Conservation (phyloP, 1,140 invertebrate species). For the Drosophila bocqueti region DNA sequence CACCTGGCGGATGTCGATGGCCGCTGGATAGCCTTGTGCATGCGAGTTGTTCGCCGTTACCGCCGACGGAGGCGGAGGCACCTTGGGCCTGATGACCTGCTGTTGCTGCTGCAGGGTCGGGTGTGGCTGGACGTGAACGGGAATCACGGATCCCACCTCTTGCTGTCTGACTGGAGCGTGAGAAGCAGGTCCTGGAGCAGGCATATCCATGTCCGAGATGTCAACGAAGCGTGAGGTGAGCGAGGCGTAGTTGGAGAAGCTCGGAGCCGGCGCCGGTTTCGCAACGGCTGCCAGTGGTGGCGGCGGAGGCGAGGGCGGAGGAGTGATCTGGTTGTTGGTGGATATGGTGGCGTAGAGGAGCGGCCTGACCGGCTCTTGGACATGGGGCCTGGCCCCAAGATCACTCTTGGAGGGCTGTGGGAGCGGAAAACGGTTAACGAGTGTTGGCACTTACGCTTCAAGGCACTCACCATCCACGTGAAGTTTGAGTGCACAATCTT, state of each 20-base stretch:
- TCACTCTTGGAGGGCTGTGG: conserved; percentile 56
- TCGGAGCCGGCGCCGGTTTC: background rate
- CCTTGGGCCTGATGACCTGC: conserved; percentile 29
- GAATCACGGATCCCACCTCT: conserved; percentile 47
- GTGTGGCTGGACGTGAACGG: conserved; percentile 47
- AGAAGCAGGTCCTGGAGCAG: background rate
- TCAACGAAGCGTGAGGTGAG: conserved; percentile 66
- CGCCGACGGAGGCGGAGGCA: conserved; percentile 70
- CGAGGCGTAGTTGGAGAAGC: conserved; percentile 57
- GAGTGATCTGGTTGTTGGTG: conserved; percentile 60
- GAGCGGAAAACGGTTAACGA: background rate
- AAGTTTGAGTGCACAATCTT: conserved; percentile 78
- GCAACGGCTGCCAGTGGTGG: conserved; percentile 7
- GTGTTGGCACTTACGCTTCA: too few relatives aligned
- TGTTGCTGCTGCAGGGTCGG: conserved; percentile 3
- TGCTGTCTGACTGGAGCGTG: conserved; percentile 5
- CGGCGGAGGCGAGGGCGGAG: conserved; percentile 60
- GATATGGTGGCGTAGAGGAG: conserved; percentile 76
- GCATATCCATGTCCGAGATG: conserved; percentile 59
- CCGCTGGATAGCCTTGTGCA: conserved; percentile 42
- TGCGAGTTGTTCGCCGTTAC: conserved; percentile 57
- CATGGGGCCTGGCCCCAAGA: background rate
- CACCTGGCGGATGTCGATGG: conserved; percentile 48
- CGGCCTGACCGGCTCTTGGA: conserved; percentile 21
- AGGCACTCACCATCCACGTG: conserved; percentile 69